Evolutionary conservation across 2,888 invertebrate species (phyloP), one percentile per base, ranked within the genome.

Genomic region (Incurvaria masculella): DNA sequence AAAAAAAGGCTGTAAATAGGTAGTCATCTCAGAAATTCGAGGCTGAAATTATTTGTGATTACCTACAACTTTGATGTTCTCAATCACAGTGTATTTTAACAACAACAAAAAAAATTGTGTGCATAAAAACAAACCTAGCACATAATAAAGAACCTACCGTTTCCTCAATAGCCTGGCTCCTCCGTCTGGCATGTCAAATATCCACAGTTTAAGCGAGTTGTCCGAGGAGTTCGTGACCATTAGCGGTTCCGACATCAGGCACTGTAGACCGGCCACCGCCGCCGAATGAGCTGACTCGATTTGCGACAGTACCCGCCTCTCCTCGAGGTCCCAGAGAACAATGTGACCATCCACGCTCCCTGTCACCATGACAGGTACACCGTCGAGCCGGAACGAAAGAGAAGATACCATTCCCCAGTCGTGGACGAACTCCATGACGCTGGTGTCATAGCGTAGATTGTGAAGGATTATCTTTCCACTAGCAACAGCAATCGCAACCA

Each of bases 301-400:
- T 68, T 96, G 96, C 51, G 89, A 89, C 48, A 88, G 80, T 1
- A 96, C 79, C 63, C 86, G 83, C 53, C 81, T 81, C 53, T 93
- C 87, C 61, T 94, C 92, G 41, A 99, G 79, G 71, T 97, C 88
- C 98, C 98, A 99, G 63, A 97, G 82, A 0, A 94, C 92, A 56
- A 98, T 82, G 60, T 94, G 90, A 0, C 99, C 98, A 42, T 82
- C 75, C 4, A 81, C 69, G 64, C 89, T 91, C 0, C 93, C 92
- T 3, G 91, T 88, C 0, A 90, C 87, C 91, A 97, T 89, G 3
- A 95, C 84, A 0, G 94, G 89, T 38, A 81, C 81, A 2, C 88
- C 93, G 65, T 97, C 96, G 46, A 88, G 86, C 56, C 96, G 83
- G 64, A 97, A 98, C 2, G 92, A 82, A 42, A 98, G 82, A 11